A percentile compares a stretch with the other conserved stretches of the same genome.
Conservation (phyloP, 2,888 invertebrate species). For the Cephus nigrinus region DNA sequence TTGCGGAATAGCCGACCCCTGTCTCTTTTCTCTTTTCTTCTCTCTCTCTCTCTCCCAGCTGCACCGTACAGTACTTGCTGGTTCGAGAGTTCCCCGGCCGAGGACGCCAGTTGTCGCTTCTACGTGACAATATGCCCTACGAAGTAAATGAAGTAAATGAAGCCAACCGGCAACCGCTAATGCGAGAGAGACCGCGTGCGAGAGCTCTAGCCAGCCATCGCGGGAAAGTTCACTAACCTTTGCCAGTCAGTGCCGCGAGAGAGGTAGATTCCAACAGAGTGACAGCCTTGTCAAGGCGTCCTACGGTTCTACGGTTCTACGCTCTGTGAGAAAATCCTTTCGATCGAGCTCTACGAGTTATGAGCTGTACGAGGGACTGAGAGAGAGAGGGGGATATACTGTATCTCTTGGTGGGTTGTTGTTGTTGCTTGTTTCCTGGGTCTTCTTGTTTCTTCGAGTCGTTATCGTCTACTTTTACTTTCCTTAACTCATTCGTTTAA, state of each 20-base stretch:
- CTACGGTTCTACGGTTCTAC: conserved; percentile 15
- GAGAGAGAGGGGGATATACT: background rate
- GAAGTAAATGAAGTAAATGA: conserved; percentile 26
- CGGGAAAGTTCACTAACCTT: conserved; percentile 45
- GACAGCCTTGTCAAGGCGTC: conserved; percentile 48
- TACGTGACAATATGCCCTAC: conserved; percentile 25
- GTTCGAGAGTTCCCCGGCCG: background rate
- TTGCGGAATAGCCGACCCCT: background rate
- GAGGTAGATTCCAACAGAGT: conserved; percentile 40
- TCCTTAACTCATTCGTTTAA: background rate
- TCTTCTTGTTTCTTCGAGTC: background rate
- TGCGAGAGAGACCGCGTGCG: conserved; percentile 27
- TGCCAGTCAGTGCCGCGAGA: conserved; percentile 26
- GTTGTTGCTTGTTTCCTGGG: background rate
- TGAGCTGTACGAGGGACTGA: background rate
- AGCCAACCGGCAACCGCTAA: conserved; percentile 23
- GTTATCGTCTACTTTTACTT: background rate
- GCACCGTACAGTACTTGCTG: background rate
- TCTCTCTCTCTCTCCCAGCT: background rate
- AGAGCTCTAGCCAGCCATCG: conserved; percentile 1
- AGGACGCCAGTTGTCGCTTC: background rate
- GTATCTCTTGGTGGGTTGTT: background rate
- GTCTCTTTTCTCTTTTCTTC: background rate
- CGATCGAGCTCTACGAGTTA: background rate
- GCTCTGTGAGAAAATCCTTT: conserved; percentile 5